Conservation (phyloP, 2,113 vertebrate genomes). For the Spermophilus dauricus region DNA sequence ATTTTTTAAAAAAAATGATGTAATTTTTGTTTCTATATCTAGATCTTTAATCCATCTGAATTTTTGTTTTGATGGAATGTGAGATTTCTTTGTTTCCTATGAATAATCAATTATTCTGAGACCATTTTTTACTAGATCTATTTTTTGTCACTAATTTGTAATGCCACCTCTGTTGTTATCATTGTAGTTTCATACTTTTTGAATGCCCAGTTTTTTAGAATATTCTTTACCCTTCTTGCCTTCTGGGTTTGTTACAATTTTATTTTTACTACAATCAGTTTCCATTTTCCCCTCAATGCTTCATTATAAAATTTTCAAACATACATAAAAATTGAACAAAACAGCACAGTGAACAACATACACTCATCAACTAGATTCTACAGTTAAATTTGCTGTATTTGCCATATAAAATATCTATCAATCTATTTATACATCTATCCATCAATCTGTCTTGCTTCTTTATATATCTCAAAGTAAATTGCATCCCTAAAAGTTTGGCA, state of each 20-base stretch:
- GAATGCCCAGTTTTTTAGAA: background rate
- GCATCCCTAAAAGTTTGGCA: background rate
- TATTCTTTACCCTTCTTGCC: background rate
- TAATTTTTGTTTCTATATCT: slow-evolving; percentile 6
- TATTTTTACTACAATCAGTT: background rate
- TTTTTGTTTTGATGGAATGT: slow-evolving; percentile 23
- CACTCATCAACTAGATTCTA: background rate
- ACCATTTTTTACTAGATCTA: background rate
- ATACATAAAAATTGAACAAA: background rate
- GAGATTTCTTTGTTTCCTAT: background rate
- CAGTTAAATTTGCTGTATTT: background rate
- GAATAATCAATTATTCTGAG: background rate
- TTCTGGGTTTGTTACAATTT: background rate
- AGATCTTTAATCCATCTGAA: slow-evolving; percentile 29
- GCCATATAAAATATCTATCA: background rate
- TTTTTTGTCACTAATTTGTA: background rate
- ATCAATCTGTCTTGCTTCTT: background rate
- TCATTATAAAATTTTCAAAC: background rate
- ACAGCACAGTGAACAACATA: background rate
- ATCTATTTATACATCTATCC: background rate
- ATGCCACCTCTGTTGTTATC: background rate
- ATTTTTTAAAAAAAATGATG: background rate
- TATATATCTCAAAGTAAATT: background rate
- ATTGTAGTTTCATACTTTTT: background rate
- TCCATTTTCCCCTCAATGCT: background rate